Conservation (phyloP, 1,140 invertebrate genomes). For the Tetragonula clypearis region DNA sequence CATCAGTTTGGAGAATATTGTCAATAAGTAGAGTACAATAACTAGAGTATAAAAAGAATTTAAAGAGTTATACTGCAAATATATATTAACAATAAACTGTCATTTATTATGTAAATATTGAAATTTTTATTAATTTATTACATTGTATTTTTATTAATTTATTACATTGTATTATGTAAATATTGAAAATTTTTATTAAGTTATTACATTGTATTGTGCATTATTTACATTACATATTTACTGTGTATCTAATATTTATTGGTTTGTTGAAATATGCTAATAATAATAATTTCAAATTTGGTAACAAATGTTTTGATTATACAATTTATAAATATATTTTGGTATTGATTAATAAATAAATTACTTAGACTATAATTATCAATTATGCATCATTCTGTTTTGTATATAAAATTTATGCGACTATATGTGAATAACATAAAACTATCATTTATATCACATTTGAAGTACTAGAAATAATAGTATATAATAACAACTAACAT, state of each 20-base stretch:
- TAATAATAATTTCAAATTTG: not conserved
- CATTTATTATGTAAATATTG: constrained; percentile 22
- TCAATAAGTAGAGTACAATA: not conserved
- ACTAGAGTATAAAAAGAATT: not conserved
- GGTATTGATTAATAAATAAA: not conserved
- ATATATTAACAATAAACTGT: not conserved
- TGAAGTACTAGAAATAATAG: not conserved
- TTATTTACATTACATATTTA: constrained; percentile 30
- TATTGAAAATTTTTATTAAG: constrained; percentile 4
- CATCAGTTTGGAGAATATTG: constrained; percentile 72
- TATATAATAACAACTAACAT: not conserved
- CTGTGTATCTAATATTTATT: not conserved
- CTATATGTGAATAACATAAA: not conserved
- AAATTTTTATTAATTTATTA: not conserved
- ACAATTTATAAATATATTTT: constrained; percentile 13
- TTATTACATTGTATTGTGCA: constrained; percentile 23
- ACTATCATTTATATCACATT: not conserved
- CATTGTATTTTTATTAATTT: constrained; percentile 7
- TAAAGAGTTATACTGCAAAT: not conserved
- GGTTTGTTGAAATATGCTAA: not conserved
- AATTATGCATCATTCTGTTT: not conserved
- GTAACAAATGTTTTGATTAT: not conserved
- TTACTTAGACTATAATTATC: not conserved
- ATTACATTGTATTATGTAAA: constrained; percentile 13
- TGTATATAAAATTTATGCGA: not conserved